These are phyloP conservation scores for Dendrolimus houi DNA, from an alignment of 2,888 invertebrate species.

Conservation along the genomic window DNA sequence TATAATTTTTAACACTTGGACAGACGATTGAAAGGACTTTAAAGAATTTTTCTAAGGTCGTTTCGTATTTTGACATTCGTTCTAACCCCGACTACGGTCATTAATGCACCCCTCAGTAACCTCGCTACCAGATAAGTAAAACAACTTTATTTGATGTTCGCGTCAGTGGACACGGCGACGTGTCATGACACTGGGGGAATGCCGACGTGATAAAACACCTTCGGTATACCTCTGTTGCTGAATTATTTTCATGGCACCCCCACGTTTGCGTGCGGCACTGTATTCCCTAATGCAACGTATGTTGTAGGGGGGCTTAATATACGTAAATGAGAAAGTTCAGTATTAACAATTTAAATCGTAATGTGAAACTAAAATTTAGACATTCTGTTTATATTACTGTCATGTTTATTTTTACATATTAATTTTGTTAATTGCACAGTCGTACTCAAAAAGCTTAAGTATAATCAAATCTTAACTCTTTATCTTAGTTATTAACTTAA, in stretches of 20 bases:
- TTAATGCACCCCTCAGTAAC: slow-evolving; percentile 64
- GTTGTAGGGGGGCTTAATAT: slow-evolving; percentile 6
- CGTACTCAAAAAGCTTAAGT: too few relatives aligned
- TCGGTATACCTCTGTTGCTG: slow-evolving; percentile 15
- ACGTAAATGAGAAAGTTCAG: slow-evolving; percentile 9
- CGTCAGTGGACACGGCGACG: slow-evolving; percentile 40
- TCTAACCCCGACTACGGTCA: slow-evolving; percentile 31
- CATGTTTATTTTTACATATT: too few relatives aligned
- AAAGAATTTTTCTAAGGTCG: too few relatives aligned
- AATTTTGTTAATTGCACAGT: too few relatives aligned
- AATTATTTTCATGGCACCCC: slow-evolving; percentile 20
- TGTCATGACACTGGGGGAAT: slow-evolving; percentile 42
- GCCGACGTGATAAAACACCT: slow-evolving; percentile 44
- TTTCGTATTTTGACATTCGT: neutral
- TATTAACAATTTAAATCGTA: neutral
- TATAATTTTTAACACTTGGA: too few relatives aligned
- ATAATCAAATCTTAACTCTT: too few relatives aligned
- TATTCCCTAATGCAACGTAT: slow-evolving; percentile 24
- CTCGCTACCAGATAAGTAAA: slow-evolving; percentile 62
- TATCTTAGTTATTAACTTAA: too few relatives aligned
- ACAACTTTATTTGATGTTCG: slow-evolving; percentile 74
- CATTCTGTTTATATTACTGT: neutral
- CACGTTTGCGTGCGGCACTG: slow-evolving; percentile 29
- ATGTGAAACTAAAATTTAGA: slow-evolving; percentile 1
- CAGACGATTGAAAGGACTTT: too few relatives aligned